A percentile compares a stretch with the other conserved stretches of the same genome.
These are phyloP conservation scores for Pterocles burchelli DNA, from an alignment of 2,113 vertebrate species.

Conservation along the genomic window DNA sequence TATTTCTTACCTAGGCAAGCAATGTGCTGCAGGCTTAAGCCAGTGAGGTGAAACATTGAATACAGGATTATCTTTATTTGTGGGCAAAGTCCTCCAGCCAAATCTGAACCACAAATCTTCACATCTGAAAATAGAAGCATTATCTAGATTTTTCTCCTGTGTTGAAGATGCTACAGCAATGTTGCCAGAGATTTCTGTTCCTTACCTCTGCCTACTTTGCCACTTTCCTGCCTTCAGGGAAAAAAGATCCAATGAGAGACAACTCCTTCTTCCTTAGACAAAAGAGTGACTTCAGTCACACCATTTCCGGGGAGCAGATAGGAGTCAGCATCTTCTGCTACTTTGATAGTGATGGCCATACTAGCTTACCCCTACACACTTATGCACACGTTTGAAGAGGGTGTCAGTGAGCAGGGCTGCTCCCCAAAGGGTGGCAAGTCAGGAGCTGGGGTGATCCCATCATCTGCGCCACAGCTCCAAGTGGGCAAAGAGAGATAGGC, in stretches of 20 bases:
- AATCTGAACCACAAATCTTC: slow-evolving; percentile 30
- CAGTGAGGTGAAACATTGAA: neutral
- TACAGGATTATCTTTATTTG: slow-evolving; percentile 15
- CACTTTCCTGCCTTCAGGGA: neutral
- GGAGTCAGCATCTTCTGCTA: neutral
- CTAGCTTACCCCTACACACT: neutral
- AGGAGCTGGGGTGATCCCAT: neutral
- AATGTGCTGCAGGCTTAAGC: neutral
- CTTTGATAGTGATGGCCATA: neutral
- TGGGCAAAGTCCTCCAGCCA: neutral
- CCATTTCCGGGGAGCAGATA: neutral
- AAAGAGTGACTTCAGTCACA: neutral
- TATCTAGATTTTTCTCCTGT: slow-evolving; percentile 21
- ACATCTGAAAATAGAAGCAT: neutral
- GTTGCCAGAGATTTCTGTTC: neutral
- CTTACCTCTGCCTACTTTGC: neutral
- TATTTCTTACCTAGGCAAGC: neutral
- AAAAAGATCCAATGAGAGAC: neutral
- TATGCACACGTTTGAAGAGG: neutral
- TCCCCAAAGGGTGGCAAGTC: neutral
- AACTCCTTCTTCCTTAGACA: neutral
- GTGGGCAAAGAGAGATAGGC: neutral
- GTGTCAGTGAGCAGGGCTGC: neutral
- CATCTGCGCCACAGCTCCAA: neutral
- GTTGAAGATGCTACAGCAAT: neutral